These are phyloP conservation scores for Hydrophis major DNA, from an alignment of 2,797 vertebrate genomes.

Conservation along the genomic window DNA sequence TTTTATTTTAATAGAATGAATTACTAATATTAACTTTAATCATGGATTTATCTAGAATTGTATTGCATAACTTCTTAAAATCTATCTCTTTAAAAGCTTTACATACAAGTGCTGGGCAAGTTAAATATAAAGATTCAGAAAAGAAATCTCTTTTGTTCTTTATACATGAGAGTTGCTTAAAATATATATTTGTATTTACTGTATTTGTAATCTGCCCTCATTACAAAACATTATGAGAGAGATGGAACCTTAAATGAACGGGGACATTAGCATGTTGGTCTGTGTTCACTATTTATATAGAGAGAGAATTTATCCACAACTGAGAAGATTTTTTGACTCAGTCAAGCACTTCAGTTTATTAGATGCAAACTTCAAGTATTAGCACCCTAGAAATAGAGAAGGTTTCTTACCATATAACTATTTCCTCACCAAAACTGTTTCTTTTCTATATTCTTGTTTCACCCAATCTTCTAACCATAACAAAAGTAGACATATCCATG, in stretches of 20 bases:
- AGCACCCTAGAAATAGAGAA: slow-evolving; percentile 22
- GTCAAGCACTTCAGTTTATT: not conserved
- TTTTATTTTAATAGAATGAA: not conserved
- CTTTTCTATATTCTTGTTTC: slow-evolving; percentile 5
- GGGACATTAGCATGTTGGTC: not conserved
- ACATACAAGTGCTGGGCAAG: not conserved
- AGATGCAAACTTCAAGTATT: not conserved
- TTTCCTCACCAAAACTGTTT: slow-evolving; percentile 23
- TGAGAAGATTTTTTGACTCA: slow-evolving; percentile 26
- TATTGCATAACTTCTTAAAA: not conserved
- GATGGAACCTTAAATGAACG: rapidly evolving
- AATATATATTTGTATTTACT: not conserved
- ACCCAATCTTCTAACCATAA: not conserved
- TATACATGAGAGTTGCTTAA: not conserved
- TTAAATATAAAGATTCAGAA: not conserved
- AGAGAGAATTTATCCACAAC: not conserved
- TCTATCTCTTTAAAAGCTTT: not conserved
- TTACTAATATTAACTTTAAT: slow-evolving; percentile 22
- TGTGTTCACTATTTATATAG: not conserved
- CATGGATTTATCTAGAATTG: not conserved
- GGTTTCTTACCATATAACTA: slow-evolving; percentile 18
- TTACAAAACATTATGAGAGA: not conserved
- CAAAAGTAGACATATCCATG: not conserved
- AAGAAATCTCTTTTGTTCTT: not conserved
- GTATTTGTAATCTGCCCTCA: not conserved